Evolutionary conservation across 2,113 vertebrate species (phyloP), one percentile per base, ranked within the genome.

Genomic region (Candoia aspera): DNA sequence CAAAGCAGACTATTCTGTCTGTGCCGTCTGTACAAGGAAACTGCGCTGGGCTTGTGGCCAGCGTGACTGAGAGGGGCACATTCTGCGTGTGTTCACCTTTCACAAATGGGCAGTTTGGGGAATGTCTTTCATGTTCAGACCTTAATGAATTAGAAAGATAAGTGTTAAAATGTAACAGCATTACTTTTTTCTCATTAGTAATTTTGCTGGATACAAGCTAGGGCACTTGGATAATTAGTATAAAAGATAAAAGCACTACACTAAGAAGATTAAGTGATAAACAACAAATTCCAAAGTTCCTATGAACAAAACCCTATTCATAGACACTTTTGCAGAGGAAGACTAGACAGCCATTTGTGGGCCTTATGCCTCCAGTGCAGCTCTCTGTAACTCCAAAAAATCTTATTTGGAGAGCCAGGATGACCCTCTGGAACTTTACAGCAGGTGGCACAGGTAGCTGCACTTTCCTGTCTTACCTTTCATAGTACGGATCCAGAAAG

Each of bases 1-100:
- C 99, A 94, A 99, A 99, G 96, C 99, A 99, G 93, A 98, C 97
- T 92, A 99, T 99, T 96, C 98, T 99, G 96, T 99, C 99, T 23
- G 98, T 98, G 95, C 98, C 98, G 97, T 99, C 99, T 8, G 97
- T 95, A 95, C 98, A 99, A 93, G 99, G 99, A 96, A 99, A 99
- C 94, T 99, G 99, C 11, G 99, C 99, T 1, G 99, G 99, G 97
- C 99, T 99, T 58, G 99, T 99, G 26, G 99, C 99, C 94, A 99
- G 97, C 0, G 99, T 99, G 94, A 99, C 99, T 0, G 99, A 99
- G 94, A 99, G 98, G 12, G 99, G 99, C 93, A 99, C 99, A 87
- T 99, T 99, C 97, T 99, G 99, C 0, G 99, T 99, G 97, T 99
- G 99, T 95, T 99, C 99, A 23, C 99, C 99, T 97, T 99, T 99